Base-by-base conservation (phyloP, 64 coral and sea anemone species). In the Porites australiensis region DNA sequence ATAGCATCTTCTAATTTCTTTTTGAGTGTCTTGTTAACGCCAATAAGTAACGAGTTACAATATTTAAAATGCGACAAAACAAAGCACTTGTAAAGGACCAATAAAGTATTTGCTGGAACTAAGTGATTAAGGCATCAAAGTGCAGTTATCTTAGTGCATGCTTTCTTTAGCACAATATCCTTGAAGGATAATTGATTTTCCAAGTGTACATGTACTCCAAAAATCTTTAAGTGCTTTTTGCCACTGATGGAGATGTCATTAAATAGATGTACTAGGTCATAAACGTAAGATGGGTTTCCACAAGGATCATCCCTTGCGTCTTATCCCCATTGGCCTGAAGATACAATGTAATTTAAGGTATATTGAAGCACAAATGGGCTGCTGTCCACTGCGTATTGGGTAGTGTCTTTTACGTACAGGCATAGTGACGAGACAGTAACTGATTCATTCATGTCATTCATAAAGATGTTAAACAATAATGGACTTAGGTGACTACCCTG, bases 1-100 rank as follows among this genome's bases (percentile, higher is more conserved):
- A 37, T 94, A 18, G 93, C 79, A 66, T 85, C 52, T 90, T 95
- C 87, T 18, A 95, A 48, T 53, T 83, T 89, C 11, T 94, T 84
- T 3, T 65, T 83, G 2, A 76, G 66, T 27, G 93, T 58, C 77
- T 73, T 88, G n/a, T 52, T 8, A 3, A 76, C 64, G 5, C 72
- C 70, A 1, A 88, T 50, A 2, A 88, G 37, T 76, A 76, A 18
- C 4, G 68, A 72, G 6, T 59, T 75, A 43, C 86, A 73, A 13
- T 75, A 88, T 27, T 88, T 53, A 23, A 88, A 47, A 73, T 88
- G 86, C 6, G 51, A 57, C 58, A 88, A 57, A 5, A 88, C 50
- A 75, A 72, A 74, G 13, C 64, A 55, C 20, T 70, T 88, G 15
- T 88, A 88, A 37, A 88, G 51, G 45, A 44, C 14, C 21, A 88